Evolutionary conservation across 2,888 invertebrate species (phyloP), one percentile per base, ranked within the genome.

Genomic region (Xylophagus ater): DNA sequence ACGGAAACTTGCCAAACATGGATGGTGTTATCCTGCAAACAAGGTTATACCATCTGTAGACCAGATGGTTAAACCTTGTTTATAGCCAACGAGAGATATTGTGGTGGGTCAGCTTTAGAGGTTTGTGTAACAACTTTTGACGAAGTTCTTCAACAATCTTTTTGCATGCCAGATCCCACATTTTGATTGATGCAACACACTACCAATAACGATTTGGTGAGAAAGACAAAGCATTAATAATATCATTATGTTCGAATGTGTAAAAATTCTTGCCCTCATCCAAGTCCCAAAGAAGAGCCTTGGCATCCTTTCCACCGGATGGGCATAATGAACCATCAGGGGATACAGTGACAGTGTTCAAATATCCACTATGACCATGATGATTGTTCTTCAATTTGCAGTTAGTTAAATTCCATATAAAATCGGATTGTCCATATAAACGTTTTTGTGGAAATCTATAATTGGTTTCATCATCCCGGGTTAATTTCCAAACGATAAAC

Each of bases 201-300:
- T 98, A 76, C 98, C 98, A 98, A 62, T 98, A 98, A 60, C 96
- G 81, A 73, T 98, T 98, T 47, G 98, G 98, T 48, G 94, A 94
- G 82, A 99, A 98, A 78, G 93, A 92, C 55, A 98, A 72, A 4
- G 97, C 88, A 55, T 94, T 96, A 69, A 98, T 97, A 65, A 89
- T 88, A 62, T 96, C 96, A 67, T 93, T 94, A 67, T 97, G 97
- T 62, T 96, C 94, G 57, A 98, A 71, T 10, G 97, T 97, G 73
- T 98, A 97, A 60, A 98, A 74, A 67, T 97, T 96, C 69, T 98
- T 97, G 71, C 94, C 96, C 62, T 98, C 98, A 67, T 97, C 97
- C 62, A 98, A 72, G 68, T 98, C 98, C 98, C 97, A 99, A 50
- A 98, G 73, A 87, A 98, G 92, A 8, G 97, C 97, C 70, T 94